These are phyloP conservation scores for Chelonus insularis DNA, from an alignment of 1,140 invertebrate species.

Conservation along the genomic window DNA sequence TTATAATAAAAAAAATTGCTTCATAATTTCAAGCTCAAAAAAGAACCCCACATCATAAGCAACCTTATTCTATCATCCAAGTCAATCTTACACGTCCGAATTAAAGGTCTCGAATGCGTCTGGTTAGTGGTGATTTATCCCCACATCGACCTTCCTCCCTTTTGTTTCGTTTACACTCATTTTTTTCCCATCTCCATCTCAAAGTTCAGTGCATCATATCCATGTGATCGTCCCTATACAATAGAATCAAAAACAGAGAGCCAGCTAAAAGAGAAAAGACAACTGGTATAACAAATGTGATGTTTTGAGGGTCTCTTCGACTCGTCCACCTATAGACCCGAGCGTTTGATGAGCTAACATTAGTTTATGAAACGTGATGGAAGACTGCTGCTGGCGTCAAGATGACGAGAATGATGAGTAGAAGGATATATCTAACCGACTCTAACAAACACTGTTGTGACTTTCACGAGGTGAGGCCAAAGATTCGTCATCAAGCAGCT, in stretches of 20 bases:
- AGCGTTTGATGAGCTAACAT: slow-evolving; percentile 46
- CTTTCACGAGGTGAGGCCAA: slow-evolving; percentile 53
- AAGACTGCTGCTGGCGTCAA: slow-evolving; percentile 15
- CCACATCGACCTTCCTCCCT: background rate
- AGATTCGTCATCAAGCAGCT: slow-evolving; percentile 51
- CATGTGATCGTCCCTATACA: background rate
- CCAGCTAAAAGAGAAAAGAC: background rate
- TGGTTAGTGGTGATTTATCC: slow-evolving; percentile 34
- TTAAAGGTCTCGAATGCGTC: slow-evolving; percentile 33
- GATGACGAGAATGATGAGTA: background rate
- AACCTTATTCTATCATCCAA: background rate
- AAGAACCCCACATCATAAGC: background rate
- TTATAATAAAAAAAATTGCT: no score
- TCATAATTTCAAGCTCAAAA: no score
- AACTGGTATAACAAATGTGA: slow-evolving; percentile 35
- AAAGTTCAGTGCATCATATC: background rate
- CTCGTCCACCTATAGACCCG: slow-evolving; percentile 9
- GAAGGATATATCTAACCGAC: background rate
- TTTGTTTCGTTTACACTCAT: background rate
- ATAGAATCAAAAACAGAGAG: background rate
- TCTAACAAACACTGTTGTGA: slow-evolving; percentile 56
- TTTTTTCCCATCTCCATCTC: background rate
- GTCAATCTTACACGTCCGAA: slow-evolving; percentile 28
- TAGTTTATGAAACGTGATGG: slow-evolving; percentile 43
- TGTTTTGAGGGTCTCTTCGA: slow-evolving; percentile 25